phyloP scores from a whole-genome alignment of 1,140 invertebrate genomes.

The Drosophila burlai region DNA sequence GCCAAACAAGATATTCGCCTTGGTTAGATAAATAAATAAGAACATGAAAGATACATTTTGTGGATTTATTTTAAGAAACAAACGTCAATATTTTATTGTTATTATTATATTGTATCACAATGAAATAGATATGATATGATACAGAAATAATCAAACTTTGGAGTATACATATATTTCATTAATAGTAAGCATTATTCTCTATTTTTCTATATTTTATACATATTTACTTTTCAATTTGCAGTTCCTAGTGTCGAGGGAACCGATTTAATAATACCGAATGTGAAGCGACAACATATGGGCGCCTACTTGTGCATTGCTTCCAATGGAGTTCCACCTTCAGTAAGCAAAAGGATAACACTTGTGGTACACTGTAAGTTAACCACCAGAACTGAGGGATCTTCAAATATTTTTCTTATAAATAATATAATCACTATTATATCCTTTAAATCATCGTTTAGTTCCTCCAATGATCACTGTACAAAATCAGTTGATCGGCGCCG shows the following conservation, averaged over 20 bases:
- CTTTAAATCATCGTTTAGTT: conserved; percentile 86
- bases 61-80: background rate
- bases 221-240: conserved; percentile 62
- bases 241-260: conserved; percentile 90
- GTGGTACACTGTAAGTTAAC: conserved; percentile 92
- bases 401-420: background rate
- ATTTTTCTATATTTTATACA: conserved; percentile 58
- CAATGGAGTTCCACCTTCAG: conserved; percentile 94
- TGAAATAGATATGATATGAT: no score
- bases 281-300: conserved; percentile 94
- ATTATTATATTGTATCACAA: no score
- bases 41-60: background rate
- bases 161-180: background rate
- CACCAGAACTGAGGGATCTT: no score
- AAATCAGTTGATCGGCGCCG: conserved; percentile 92
- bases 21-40: background rate
- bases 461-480: conserved; percentile 93
- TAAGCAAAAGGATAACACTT: conserved; percentile 94
- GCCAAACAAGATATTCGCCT: background rate
- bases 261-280: conserved; percentile 91
- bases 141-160: no score
- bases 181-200: background rate
- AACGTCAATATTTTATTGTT: background rate
- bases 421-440: background rate
- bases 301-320: conserved; percentile 95